A percentile compares a stretch with the other conserved stretches of the same genome.
Conservation (phyloP, 2,888 invertebrate species). For the Calephelis perditalis region DNA sequence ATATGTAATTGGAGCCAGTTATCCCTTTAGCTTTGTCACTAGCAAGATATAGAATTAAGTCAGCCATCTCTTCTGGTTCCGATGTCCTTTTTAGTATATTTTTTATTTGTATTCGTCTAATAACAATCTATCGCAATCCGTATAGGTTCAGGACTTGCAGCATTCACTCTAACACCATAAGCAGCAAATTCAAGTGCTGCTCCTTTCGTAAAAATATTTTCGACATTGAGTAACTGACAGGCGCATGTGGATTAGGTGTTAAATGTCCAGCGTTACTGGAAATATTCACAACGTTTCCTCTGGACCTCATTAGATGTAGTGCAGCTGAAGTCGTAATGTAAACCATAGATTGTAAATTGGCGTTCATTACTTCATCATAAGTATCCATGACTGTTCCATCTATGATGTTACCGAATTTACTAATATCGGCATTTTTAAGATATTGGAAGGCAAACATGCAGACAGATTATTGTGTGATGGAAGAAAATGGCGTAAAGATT, state of each 20-base stretch:
- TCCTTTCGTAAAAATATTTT: constrained; percentile 37
- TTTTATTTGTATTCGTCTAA: constrained; percentile 24
- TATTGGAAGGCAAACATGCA: too few relatives aligned
- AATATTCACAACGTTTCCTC: constrained; percentile 40
- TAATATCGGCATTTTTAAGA: too few relatives aligned
- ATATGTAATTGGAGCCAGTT: constrained; percentile 33
- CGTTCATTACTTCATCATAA: constrained; percentile 33
- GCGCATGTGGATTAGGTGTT: constrained; percentile 13
- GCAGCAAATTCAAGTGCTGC: constrained; percentile 36
- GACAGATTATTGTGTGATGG: too few relatives aligned
- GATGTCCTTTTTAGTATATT: constrained; percentile 29
- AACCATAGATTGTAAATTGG: constrained; percentile 34
- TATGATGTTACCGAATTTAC: constrained; percentile 26
- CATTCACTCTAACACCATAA: constrained; percentile 38
- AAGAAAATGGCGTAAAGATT: too few relatives aligned
- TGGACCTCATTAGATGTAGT: constrained; percentile 36
- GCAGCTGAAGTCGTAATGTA: constrained; percentile 34
- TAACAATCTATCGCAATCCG: constrained; percentile 28
- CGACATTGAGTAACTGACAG: constrained; percentile 31
- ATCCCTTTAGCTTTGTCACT: constrained; percentile 38
- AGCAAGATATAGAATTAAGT: constrained; percentile 35
- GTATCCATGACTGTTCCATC: constrained; percentile 28
- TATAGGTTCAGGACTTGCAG: constrained; percentile 81
- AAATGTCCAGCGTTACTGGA: constrained; percentile 32
- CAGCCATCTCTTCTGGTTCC: constrained; percentile 35